phyloP scores from a whole-genome alignment of 2,113 vertebrate species.

The Clarias magur region DNA sequence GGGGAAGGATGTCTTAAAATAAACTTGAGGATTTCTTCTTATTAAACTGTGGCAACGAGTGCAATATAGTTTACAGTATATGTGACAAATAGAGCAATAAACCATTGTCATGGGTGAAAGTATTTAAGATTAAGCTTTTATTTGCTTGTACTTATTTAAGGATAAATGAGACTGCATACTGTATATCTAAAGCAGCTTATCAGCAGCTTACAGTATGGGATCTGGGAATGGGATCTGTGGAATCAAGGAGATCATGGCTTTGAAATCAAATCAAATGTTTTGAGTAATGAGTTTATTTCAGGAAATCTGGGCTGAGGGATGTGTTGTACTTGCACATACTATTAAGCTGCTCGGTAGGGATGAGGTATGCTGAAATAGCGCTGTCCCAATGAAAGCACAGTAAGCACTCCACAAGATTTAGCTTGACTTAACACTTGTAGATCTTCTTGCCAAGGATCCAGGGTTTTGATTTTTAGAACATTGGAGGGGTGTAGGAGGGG shows the following conservation, averaged over 20 bases:
- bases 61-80: neutral
- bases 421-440: neutral
- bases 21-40: neutral
- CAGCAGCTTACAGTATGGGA: neutral
- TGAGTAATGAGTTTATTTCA: neutral
- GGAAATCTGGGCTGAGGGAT: neutral
- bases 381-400: neutral
- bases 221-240: neutral
- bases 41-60: neutral
- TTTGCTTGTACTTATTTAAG: neutral
- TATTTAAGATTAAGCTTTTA: neutral
- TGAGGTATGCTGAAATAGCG: neutral
- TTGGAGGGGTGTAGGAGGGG: neutral
- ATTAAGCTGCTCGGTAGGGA: neutral
- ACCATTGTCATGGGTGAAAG: neutral
- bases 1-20: neutral
- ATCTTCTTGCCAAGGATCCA: neutral
- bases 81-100: neutral
- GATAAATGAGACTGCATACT: neutral
- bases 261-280: neutral
- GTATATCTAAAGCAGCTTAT: neutral
- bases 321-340: neutral
- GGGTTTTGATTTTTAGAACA: neutral
- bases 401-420: neutral
- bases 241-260: neutral